Evolutionary conservation across 1,140 invertebrate species (phyloP), one percentile per base, ranked within the genome.

Genomic region (Pogonomyrmex californicus): DNA sequence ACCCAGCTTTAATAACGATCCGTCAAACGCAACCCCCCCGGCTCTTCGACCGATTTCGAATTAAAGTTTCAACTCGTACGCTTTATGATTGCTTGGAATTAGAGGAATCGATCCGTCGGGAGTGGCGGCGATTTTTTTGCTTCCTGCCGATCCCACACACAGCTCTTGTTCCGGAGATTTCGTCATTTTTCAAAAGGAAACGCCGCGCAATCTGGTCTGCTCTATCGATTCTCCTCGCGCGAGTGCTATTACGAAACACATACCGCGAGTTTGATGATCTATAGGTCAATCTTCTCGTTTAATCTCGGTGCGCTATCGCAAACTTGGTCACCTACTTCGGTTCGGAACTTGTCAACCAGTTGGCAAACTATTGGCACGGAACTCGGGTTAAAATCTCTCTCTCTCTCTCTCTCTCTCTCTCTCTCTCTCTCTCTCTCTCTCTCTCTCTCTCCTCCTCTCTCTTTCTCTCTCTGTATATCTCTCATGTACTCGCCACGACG

Each of bases 281-380:
- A 70, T 62, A 82, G 65, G 77, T 82, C 66, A 86, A 86, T 86
- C 17, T 36, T 54, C 41, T 51, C 51, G 33, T 60, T 58, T 83
- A 86, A 90, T 90, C 88, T 78, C 58, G 47, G 68, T 60, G n/a
- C 33, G 54, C 56, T 62, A 70, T 47, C 60, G 81, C 71, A 60
- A 90, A 90, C 89, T 90, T 87, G 86, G 75, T 90, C 88, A 87
- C 88, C 89, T 70, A 90, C 75, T 90, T 90, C 75, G 58, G 66
- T 23, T 63, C 56, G 30, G 51, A 91, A 91, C 90, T 91, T 85
- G 90, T 85, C 89, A 87, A 88, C 83, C 89, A 91, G 78, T 91
- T 88, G 71, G 87, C 83, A 56, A 91, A 91, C 90, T 91, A 88
- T 91, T 58, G 79, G 44, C n/a, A 30, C n/a, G 38, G 9, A 44